Percentiles rank a stretch among this genome's conserved stretches.
phyloP scores from a whole-genome alignment of 2,113 vertebrate species.

The Meriones unguiculatus region DNA sequence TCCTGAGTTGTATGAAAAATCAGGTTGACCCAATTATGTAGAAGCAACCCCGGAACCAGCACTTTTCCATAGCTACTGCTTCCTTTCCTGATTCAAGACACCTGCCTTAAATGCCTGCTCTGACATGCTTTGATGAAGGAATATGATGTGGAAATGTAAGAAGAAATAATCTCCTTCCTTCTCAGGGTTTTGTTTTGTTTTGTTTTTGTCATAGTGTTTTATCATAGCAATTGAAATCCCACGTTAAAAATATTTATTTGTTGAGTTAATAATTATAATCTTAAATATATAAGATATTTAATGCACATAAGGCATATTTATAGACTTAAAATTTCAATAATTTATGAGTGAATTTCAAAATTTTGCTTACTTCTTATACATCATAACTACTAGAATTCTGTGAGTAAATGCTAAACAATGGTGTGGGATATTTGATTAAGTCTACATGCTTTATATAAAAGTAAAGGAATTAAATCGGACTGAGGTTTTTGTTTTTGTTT shows the following conservation, averaged over 20 bases:
- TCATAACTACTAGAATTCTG: neutral
- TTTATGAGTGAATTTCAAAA: neutral
- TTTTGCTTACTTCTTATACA: neutral
- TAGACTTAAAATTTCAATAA: neutral
- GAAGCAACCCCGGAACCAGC: neutral
- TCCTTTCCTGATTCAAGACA: neutral
- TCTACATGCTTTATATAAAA: neutral
- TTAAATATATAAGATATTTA: neutral
- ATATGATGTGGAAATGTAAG: neutral
- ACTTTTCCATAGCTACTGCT: neutral
- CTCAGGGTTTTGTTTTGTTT: too few species aligned
- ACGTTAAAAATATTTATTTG: neutral
- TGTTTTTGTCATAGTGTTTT: neutral
- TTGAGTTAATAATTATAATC: neutral
- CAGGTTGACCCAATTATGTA: neutral
- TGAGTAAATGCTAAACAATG: neutral
- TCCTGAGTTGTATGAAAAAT: neutral
- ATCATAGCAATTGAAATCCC: neutral
- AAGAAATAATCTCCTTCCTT: neutral
- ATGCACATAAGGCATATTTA: neutral
- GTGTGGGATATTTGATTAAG: accelerated
- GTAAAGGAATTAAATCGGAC: neutral
- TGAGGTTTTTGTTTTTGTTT: neutral
- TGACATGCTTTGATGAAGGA: neutral
- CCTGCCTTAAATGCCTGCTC: neutral